Percentiles rank a stretch among this genome's conserved stretches.
Evolutionary conservation across 2,888 invertebrate species (phyloP).

Genomic region (Arge pagana): DNA sequence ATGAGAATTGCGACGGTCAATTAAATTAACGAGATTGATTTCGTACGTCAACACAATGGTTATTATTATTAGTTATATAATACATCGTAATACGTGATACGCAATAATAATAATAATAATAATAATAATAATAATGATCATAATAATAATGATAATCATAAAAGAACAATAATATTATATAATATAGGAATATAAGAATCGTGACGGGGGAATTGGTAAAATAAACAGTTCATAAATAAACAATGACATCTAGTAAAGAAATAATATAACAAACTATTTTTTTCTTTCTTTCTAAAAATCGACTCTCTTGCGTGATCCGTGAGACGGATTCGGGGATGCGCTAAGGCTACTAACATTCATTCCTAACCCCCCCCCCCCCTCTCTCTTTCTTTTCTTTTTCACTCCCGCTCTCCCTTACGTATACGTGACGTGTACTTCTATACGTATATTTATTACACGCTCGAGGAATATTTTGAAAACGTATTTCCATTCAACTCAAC

Average conservation of each 20-base stretch:
- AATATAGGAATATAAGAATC: background rate
- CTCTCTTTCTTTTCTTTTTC: conserved; percentile 26
- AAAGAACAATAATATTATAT: background rate
- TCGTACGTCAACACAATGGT: too few relatives aligned
- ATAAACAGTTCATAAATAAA: conserved; percentile 58
- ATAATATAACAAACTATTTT: conserved; percentile 56
- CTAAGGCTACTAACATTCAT: conserved; percentile 27
- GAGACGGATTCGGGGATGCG: conserved; percentile 45
- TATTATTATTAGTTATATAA: too few relatives aligned
- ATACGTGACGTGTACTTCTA: too few relatives aligned
- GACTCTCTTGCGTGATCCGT: conserved; percentile 40
- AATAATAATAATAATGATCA: background rate
- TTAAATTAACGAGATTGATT: too few relatives aligned
- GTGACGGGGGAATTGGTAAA: conserved; percentile 41
- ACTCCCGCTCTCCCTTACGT: conserved; percentile 31
- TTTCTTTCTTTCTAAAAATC: too few relatives aligned
- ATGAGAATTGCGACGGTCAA: too few relatives aligned
- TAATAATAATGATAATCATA: background rate
- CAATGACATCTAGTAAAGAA: conserved; percentile 55
- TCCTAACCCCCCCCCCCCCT: background rate
- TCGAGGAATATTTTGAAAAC: too few relatives aligned
- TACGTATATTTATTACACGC: too few relatives aligned
- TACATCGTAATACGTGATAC: too few relatives aligned
- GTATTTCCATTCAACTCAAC: too few relatives aligned
- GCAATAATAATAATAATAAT: too few relatives aligned